Evolutionary conservation across 2,888 invertebrate species (phyloP).

Genomic region (Drosophila ezoana): DNA sequence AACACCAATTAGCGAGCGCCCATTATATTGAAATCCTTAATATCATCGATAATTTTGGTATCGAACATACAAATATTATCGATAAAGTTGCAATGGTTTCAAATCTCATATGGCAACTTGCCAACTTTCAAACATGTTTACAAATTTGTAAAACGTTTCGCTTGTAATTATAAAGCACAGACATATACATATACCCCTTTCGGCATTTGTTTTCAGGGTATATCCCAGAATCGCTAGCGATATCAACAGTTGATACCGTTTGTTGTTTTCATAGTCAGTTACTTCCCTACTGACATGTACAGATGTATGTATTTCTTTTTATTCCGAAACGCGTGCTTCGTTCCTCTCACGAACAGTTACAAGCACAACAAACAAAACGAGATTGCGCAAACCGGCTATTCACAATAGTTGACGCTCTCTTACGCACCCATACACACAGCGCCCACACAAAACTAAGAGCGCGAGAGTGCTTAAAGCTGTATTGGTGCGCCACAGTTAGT

Average conservation of each 20-base stretch:
- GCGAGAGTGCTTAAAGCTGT: slow-evolving; percentile 21
- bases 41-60: too few relatives aligned
- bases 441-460: slow-evolving; percentile 22
- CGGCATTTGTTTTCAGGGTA: slow-evolving; percentile 29
- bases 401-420: slow-evolving; percentile 42
- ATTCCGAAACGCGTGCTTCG: slow-evolving; percentile 42
- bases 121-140: too few relatives aligned
- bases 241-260: slow-evolving; percentile 45
- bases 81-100: too few relatives aligned
- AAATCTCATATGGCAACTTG: too few relatives aligned
- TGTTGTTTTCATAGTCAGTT: slow-evolving; percentile 35
- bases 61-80: too few relatives aligned
- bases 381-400: slow-evolving; percentile 51
- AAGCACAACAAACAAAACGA: slow-evolving; percentile 34
- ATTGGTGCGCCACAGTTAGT: slow-evolving; percentile 20
- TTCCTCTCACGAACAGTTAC: slow-evolving; percentile 15
- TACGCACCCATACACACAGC: slow-evolving; percentile 15
- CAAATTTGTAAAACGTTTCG: too few relatives aligned
- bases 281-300: slow-evolving; percentile 7
- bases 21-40: too few relatives aligned
- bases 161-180: too few relatives aligned
- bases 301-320: slow-evolving; percentile 34
- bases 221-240: slow-evolving; percentile 19
- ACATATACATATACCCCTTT: not conserved
- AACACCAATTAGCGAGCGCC: too few relatives aligned